Base-by-base conservation (phyloP, 2,888 invertebrate species). In the Aleiodes alternator region DNA sequence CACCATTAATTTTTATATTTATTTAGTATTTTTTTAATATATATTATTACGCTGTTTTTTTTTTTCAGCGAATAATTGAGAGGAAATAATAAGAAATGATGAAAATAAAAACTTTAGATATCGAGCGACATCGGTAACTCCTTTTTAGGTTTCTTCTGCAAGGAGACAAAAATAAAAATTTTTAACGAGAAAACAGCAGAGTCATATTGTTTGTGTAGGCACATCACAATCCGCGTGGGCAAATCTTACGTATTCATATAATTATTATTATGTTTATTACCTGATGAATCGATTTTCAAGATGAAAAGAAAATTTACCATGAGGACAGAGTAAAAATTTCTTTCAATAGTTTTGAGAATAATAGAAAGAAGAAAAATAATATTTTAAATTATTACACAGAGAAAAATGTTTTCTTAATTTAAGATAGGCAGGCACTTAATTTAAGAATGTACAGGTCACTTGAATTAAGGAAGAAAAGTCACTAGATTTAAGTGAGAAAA, bases 111-210 rank as follows among this genome's bases (percentile, higher is more conserved):
- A 64, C 5, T 23, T 48, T 64, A 64, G 43, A 64, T 23, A 34
- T 48, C 23, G 64, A 64, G 64, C 16, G 64, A 59, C 59, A 59
- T 59, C 59, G 59, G 34, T 59, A 38, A 64, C 48, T 43, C 64
- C 64, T 64, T 64, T 64, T 64, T 64, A 43, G 64, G 64, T 43
- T 43, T 43, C 43, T 14, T 14, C 64, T 48, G 6, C 43, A 23
- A 23, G 43, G 64, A 48, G 64, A 64, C 16, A 16, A 61, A 43
- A 43, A 61, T 61, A 16, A 16, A 16, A 55, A 55, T 14, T 7
- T 12, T 14, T 23, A 11, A 23, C 43, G 14, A 64, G 48, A 64
- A 64, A 48, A 64, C 16, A 14, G 16, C 14, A 31, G n/a, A 16
- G 64, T 43, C 43, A 64, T 43, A 43, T 43, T 64, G 48, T 43